Evolutionary conservation across 2,888 invertebrate genomes (phyloP).

Genomic region (Pandemis cinnamomeana): DNA sequence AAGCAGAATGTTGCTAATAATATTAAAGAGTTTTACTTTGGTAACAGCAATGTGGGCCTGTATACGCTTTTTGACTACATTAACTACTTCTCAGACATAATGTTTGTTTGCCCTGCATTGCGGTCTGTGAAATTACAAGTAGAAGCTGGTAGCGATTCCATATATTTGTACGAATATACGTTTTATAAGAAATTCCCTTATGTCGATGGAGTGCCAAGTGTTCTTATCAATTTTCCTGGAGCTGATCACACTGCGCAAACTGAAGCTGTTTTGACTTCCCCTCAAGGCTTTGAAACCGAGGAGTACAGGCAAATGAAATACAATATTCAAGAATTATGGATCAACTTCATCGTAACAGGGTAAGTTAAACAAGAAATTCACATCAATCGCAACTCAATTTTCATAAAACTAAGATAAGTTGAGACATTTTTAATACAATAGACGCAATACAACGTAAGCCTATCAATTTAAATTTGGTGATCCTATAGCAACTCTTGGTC

Average conservation of each 20-base stretch:
- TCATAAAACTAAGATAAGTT: too few relatives aligned
- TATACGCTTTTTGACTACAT: conserved; percentile 2
- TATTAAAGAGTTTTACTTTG: conserved; percentile 14
- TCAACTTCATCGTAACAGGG: conserved; percentile 8
- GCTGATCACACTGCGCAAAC: conserved; percentile 55
- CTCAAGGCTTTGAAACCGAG: neutral
- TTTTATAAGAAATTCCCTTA: neutral
- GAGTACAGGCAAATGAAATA: neutral
- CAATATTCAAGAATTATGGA: neutral
- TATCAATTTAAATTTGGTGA: too few relatives aligned
- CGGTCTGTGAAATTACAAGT: conserved; percentile 6
- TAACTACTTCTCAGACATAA: neutral
- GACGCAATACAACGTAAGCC: too few relatives aligned
- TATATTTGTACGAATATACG: conserved; percentile 13
- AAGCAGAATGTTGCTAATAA: conserved; percentile 1
- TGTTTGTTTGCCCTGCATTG: neutral
- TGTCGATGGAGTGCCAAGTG: neutral
- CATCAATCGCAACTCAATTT: too few relatives aligned
- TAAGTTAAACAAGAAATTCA: neutral
- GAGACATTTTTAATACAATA: too few relatives aligned
- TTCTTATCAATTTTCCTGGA: conserved; percentile 48
- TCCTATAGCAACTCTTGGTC: too few relatives aligned
- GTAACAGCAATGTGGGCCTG: neutral
- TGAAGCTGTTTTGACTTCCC: conserved; percentile 47
- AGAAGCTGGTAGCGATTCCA: neutral